Evolutionary conservation across 2,888 invertebrate species (phyloP).

Genomic region (Lithophane leautieri): DNA sequence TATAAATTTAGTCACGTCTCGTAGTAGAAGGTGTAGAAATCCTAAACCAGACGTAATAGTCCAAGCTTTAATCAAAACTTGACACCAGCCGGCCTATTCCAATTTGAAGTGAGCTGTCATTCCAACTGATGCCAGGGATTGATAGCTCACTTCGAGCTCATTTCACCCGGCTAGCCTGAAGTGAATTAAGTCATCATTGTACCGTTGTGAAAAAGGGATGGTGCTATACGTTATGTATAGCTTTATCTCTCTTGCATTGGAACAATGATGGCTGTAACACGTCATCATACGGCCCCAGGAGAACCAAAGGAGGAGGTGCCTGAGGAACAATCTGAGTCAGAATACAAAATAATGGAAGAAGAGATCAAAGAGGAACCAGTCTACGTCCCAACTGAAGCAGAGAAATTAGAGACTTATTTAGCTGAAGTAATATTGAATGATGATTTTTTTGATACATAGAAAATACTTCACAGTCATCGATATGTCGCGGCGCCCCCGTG

Average conservation of each 20-base stretch:
- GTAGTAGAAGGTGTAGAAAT: not conserved
- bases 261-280: not conserved
- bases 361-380: slow-evolving; percentile 10
- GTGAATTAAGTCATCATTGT: not conserved
- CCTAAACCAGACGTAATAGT: not conserved
- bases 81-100: not conserved
- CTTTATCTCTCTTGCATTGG: not conserved
- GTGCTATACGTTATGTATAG: not conserved
- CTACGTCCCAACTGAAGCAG: slow-evolving; percentile 33
- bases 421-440: slow-evolving; percentile 65
- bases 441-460: too few species aligned
- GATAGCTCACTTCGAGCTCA: not conserved
- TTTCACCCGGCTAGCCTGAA: not conserved
- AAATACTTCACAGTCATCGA: too few species aligned
- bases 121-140: not conserved
- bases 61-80: not conserved
- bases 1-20: not conserved
- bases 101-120: not conserved
- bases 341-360: slow-evolving; percentile 21
- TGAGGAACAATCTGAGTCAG: not conserved
- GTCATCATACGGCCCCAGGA: slow-evolving; percentile 29
- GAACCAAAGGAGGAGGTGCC: slow-evolving; percentile 6
- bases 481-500: too few species aligned
- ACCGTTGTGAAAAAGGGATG: not conserved
- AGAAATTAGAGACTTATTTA: slow-evolving; percentile 64